phyloP scores from a whole-genome alignment of 2,113 vertebrate genomes.

The Dromas ardeola region DNA sequence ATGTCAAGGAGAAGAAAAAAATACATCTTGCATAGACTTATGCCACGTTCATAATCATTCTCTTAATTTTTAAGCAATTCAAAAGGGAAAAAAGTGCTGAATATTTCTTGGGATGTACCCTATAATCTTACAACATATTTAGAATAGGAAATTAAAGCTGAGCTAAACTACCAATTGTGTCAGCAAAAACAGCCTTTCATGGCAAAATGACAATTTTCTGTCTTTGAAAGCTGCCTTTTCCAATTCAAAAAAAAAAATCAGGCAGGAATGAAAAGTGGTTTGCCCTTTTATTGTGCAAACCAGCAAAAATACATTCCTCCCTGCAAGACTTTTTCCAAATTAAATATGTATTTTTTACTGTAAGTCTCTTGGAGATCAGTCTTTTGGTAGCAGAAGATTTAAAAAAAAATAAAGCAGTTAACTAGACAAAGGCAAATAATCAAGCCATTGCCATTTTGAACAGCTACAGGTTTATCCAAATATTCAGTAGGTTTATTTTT shows the following conservation, averaged over 20 bases:
- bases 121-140: conserved; percentile 72
- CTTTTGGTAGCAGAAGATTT: background rate
- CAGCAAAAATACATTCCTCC: conserved; percentile 45
- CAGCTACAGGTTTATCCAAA: conserved; percentile 2
- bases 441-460: background rate
- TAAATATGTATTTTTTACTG: background rate
- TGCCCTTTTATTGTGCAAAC: conserved; percentile 62
- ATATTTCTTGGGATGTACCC: conserved; percentile 48
- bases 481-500: background rate
- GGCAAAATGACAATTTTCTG: conserved; percentile 60
- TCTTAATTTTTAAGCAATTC: conserved; percentile 57
- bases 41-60: conserved; percentile 25
- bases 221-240: conserved; percentile 60
- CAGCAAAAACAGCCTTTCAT: conserved; percentile 65
- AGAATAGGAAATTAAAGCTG: conserved; percentile 61
- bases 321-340: conserved; percentile 13
- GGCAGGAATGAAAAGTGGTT: conserved; percentile 38
- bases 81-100: conserved; percentile 46
- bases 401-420: background rate
- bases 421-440: conserved; percentile 33
- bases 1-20: background rate
- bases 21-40: background rate
- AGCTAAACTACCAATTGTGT: conserved; percentile 54
- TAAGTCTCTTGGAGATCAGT: conserved; percentile 10
- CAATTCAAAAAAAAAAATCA: conserved; percentile 10